These are phyloP conservation scores for Semotilus atromaculatus DNA, from an alignment of 2,797 vertebrate genomes.

Conservation along the genomic window DNA sequence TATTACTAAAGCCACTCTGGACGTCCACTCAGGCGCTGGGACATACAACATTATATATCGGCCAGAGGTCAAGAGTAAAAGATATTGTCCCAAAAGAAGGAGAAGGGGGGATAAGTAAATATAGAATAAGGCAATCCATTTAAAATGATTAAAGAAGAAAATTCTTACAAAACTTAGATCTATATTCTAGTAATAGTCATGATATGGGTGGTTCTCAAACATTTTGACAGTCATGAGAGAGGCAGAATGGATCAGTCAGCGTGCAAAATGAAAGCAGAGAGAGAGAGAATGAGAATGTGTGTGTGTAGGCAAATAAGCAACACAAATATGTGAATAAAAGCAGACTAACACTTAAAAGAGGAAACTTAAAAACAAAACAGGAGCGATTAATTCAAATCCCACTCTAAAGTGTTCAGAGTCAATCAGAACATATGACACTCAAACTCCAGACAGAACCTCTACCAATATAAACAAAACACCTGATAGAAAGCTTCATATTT, in stretches of 20 bases:
- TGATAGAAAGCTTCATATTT: conserved; percentile 35
- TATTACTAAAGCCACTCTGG: conserved; percentile 65
- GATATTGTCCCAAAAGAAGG: conserved; percentile 84
- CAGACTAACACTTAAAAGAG: conserved; percentile 17
- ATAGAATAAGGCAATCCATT: conserved; percentile 64
- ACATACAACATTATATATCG: conserved; percentile 81
- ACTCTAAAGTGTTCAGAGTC: conserved; percentile 24
- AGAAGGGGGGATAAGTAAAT: conserved; percentile 74
- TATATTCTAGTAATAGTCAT: too few species aligned
- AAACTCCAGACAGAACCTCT: conserved; percentile 19
- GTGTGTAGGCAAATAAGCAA: not conserved
- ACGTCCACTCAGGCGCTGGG: conserved; percentile 67
- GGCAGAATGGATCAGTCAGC: conserved; percentile 75
- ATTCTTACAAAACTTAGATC: conserved; percentile 34
- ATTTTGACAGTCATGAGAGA: conserved; percentile 78
- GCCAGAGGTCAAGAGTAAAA: conserved; percentile 84
- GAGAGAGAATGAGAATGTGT: not conserved
- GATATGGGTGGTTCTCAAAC: conserved; percentile 71
- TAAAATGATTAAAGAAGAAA: not conserved
- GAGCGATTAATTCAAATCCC: conserved; percentile 22
- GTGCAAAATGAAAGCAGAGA: too few species aligned
- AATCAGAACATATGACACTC: conserved; percentile 22
- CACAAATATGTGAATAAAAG: conserved; percentile 21
- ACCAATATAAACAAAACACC: conserved; percentile 29
- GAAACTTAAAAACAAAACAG: not conserved